Evolutionary conservation across 53 echinoderm and acorn worm genomes (phyloP).

Genomic region (Holothuria leucospilota): DNA sequence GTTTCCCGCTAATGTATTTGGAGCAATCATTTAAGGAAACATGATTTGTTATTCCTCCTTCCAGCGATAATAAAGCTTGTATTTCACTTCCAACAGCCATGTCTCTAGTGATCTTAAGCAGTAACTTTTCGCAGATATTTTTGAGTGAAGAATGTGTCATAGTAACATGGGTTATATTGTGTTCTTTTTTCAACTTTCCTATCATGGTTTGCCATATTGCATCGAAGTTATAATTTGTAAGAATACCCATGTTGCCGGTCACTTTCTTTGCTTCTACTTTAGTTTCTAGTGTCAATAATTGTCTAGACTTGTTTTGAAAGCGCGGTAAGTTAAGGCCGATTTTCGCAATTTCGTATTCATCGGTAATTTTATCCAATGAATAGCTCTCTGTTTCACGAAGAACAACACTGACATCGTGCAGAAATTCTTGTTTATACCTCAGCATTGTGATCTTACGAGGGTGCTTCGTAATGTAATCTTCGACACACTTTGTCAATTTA

Average conservation of each 20-base stretch:
- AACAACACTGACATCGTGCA: neutral
- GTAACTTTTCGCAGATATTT: slow-evolving; percentile 14
- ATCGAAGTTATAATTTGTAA: no score
- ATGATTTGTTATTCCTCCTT: slow-evolving; percentile 29
- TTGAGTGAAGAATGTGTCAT: neutral
- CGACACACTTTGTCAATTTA: neutral
- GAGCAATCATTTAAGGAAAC: neutral
- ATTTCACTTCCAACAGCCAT: slow-evolving; percentile 36
- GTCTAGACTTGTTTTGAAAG: no score
- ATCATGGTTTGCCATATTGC: no score
- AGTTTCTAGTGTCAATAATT: no score
- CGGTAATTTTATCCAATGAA: no score
- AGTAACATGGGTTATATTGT: no score
- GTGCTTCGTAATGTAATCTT: slow-evolving; percentile 13
- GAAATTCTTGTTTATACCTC: slow-evolving; percentile 12
- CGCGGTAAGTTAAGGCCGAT: no score
- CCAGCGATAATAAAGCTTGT: neutral
- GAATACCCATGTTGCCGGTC: no score
- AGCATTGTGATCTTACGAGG: slow-evolving; percentile 1
- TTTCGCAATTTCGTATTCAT: no score
- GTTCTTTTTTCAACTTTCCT: no score
- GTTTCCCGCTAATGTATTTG: slow-evolving; percentile 12
- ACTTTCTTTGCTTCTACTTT: no score
- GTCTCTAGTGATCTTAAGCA: slow-evolving; percentile 14
- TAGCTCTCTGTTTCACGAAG: no score